These are phyloP conservation scores for Lepetodrilus schrolli DNA, from an alignment of 2,888 invertebrate species.

Conservation along the genomic window DNA sequence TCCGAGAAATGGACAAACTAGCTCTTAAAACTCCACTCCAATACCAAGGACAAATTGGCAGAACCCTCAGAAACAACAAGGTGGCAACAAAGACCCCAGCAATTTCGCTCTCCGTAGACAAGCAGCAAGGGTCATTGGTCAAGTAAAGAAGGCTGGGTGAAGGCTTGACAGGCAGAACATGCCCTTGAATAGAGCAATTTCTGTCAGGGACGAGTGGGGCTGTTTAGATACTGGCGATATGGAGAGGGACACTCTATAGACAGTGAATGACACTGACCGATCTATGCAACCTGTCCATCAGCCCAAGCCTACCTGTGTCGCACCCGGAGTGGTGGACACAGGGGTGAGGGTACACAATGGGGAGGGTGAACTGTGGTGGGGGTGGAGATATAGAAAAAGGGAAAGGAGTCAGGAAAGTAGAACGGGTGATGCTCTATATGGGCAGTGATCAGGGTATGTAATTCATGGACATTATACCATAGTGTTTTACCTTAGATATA, in stretches of 20 bases:
- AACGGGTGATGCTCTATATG: no score
- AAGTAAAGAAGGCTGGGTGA: background rate
- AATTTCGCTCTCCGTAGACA: background rate
- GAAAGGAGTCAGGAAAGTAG: no score
- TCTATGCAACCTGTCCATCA: constrained; percentile 3
- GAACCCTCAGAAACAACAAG: constrained; percentile 22
- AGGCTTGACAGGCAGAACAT: constrained; percentile 1
- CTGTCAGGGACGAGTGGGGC: background rate
- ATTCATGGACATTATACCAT: no score
- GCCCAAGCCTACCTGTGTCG: background rate
- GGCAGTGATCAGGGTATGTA: no score
- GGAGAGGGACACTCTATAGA: constrained; percentile 5
- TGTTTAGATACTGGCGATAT: constrained; percentile 21
- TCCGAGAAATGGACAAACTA: constrained; percentile 21
- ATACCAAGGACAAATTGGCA: constrained; percentile 3
- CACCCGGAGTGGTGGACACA: background rate
- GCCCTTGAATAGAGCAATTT: constrained; percentile 18
- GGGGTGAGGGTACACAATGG: background rate
- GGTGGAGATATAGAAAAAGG: no score
- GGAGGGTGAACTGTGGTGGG: background rate
- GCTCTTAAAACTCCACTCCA: background rate
- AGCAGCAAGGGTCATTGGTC: background rate
- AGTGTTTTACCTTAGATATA: no score
- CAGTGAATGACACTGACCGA: constrained; percentile 2
- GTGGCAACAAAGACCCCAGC: background rate